Percentiles rank a stretch among this genome's conserved stretches.
These are phyloP conservation scores for Cephalophus harveyi DNA, from an alignment of 2,113 vertebrate genomes.

Conservation along the genomic window DNA sequence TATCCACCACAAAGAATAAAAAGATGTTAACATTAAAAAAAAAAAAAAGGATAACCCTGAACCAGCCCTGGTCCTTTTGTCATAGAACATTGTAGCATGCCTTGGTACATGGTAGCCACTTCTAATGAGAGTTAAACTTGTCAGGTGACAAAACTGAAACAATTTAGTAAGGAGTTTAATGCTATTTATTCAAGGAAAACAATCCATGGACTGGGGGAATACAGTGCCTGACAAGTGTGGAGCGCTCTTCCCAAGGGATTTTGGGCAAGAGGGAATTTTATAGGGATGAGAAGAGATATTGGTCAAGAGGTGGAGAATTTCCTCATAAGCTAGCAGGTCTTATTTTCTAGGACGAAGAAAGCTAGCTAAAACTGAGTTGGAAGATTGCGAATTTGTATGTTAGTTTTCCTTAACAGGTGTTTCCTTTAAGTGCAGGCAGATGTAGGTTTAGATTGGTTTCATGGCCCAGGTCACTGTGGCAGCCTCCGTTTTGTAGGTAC, in stretches of 20 bases:
- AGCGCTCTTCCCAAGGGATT: not conserved
- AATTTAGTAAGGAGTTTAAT: not conserved
- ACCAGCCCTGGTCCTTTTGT: not conserved
- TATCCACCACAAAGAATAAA: not conserved
- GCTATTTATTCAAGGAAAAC: not conserved
- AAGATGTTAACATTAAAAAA: not conserved
- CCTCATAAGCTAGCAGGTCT: not conserved
- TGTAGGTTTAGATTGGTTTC: not conserved
- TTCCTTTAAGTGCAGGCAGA: not conserved
- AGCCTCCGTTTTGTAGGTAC: not conserved
- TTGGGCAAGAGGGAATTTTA: not conserved
- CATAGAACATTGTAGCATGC: not conserved
- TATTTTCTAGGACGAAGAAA: not conserved
- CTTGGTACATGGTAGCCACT: not conserved
- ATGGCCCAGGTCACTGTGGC: not conserved
- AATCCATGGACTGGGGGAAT: not conserved
- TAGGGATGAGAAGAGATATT: not conserved
- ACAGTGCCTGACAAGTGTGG: not conserved
- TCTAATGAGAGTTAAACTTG: not conserved
- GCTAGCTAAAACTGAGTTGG: not conserved
- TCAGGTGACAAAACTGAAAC: not conserved
- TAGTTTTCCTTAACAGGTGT: not conserved
- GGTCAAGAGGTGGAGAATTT: not conserved
- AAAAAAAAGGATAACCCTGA: not conserved
- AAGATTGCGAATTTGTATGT: not conserved